Evolutionary conservation across 92 coral and sea anemone genomes (phyloP).

Genomic region (Pocillopora grandis): DNA sequence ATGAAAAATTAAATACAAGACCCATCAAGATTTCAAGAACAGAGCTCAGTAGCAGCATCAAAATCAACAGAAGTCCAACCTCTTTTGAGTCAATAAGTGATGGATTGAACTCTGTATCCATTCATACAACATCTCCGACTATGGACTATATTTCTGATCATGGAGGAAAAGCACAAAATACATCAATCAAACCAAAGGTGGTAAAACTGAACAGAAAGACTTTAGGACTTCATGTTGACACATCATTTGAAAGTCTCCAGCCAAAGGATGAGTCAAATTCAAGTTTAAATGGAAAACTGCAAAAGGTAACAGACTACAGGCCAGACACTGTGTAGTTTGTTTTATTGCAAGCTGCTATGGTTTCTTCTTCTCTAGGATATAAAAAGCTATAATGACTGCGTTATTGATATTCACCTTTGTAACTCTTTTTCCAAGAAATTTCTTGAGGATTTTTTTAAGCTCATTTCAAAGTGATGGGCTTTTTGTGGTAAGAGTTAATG

Average conservation of each 20-base stretch:
- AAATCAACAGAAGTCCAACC: conserved; percentile 14
- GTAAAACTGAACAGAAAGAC: conserved; percentile 82
- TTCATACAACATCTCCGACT: conserved; percentile 10
- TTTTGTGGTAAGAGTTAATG: neutral
- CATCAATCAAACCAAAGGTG: conserved; percentile 46
- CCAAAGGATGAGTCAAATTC: conserved; percentile 2
- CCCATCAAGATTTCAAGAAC: conserved; percentile 29
- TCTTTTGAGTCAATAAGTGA: conserved; percentile 8
- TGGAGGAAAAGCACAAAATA: neutral
- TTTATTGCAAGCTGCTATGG: too few relatives aligned
- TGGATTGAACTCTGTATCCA: conserved; percentile 24
- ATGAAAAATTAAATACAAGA: neutral
- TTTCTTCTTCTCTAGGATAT: too few relatives aligned
- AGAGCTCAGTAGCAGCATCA: neutral
- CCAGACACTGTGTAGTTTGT: too few relatives aligned
- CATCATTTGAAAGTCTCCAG: conserved; percentile 10
- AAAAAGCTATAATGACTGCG: too few relatives aligned
- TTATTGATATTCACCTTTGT: too few relatives aligned
- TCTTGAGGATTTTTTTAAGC: neutral
- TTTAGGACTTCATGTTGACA: conserved; percentile 37
- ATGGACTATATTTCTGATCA: neutral
- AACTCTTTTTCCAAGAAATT: too few relatives aligned
- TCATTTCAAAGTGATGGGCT: neutral
- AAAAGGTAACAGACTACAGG: conserved; percentile 8
- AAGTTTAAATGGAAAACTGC: conserved; percentile 11